Percentiles rank a stretch among this genome's conserved stretches.
These are phyloP conservation scores for Epinotia ramella DNA, from an alignment of 2,888 invertebrate species.

Conservation along the genomic window DNA sequence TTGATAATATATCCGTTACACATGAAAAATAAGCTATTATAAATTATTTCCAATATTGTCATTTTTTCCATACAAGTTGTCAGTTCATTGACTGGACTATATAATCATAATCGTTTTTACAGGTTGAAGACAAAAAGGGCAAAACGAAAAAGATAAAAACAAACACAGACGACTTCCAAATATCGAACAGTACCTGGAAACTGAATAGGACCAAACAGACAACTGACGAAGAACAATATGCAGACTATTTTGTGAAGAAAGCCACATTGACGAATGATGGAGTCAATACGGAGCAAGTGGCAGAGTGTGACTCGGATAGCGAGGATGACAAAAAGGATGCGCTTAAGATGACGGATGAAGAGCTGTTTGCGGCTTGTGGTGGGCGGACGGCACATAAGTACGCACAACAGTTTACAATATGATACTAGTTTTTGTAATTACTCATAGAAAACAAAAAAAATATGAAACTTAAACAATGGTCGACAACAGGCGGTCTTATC, in stretches of 20 bases:
- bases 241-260: constrained; percentile 72
- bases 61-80: too few relatives aligned
- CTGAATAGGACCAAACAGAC: constrained; percentile 62
- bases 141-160: constrained; percentile 76
- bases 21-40: too few relatives aligned
- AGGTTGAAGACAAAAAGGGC: constrained; percentile 75
- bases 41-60: too few relatives aligned
- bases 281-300: constrained; percentile 61
- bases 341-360: constrained; percentile 88
- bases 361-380: constrained; percentile 91
- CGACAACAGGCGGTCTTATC: too few relatives aligned
- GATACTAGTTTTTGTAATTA: too few relatives aligned
- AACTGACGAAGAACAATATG: constrained; percentile 62
- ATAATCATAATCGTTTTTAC: constrained; percentile 42
- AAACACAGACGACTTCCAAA: constrained; percentile 65
- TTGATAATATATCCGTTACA: too few relatives aligned
- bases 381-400: constrained; percentile 94
- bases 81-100: too few relatives aligned
- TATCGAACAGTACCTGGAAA: constrained; percentile 75
- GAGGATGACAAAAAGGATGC: constrained; percentile 59
- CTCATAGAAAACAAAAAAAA: too few relatives aligned
- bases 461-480: too few relatives aligned
- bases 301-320: constrained; percentile 62
- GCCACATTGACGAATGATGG: constrained; percentile 70
- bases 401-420: too few relatives aligned